phyloP scores from a whole-genome alignment of 2,113 vertebrate species.

The Eubucco bourcierii region DNA sequence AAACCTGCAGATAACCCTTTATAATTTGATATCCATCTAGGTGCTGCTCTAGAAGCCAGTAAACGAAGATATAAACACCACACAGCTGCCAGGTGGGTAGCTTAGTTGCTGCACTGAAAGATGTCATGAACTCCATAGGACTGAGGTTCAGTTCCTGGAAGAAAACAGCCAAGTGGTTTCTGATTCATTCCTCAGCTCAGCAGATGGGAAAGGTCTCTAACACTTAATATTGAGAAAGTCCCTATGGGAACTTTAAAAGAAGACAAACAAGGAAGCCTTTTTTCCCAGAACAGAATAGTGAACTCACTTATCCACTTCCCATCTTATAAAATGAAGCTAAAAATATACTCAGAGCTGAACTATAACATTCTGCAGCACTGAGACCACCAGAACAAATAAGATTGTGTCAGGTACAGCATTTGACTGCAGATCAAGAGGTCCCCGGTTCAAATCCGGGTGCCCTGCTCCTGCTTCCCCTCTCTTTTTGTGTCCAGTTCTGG shows the following conservation, averaged over 20 bases:
- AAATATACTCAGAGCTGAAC: not conserved
- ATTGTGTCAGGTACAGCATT: conserved; percentile 20
- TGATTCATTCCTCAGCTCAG: not conserved
- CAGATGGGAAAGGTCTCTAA: not conserved
- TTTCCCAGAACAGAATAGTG: not conserved
- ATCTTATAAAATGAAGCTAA: not conserved
- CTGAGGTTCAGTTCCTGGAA: not conserved
- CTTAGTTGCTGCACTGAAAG: not conserved
- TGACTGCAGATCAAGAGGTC: conserved; percentile 76
- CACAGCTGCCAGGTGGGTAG: not conserved
- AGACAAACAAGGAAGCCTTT: not conserved
- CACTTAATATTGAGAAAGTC: not conserved
- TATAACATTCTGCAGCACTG: not conserved
- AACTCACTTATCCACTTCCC: not conserved
- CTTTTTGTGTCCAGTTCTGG: too few relatives aligned
- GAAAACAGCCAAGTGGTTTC: not conserved
- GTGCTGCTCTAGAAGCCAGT: not conserved
- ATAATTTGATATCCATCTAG: not conserved
- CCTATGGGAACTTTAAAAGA: not conserved
- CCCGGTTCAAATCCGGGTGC: conserved; percentile 62
- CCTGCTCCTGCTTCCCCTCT: too few relatives aligned
- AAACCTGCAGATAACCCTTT: not conserved
- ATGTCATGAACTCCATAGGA: not conserved
- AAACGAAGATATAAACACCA: not conserved
- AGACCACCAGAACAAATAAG: not conserved